A percentile compares a stretch with the other conserved stretches of the same genome.
Evolutionary conservation across 2,113 vertebrate species (phyloP).

Genomic region (Chiloscyllium plagiosum): DNA sequence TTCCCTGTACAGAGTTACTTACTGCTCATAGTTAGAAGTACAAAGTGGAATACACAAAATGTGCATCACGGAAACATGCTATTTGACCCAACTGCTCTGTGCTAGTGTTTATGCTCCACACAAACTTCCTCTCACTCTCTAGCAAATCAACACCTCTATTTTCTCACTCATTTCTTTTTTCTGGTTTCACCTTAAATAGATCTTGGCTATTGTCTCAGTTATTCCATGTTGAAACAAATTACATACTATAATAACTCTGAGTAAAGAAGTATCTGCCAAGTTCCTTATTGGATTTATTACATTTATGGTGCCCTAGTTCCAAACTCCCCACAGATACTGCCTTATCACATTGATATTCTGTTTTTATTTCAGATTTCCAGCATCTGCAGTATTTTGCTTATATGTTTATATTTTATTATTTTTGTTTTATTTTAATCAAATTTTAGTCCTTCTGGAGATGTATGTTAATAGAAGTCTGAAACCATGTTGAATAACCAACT

Average conservation of each 20-base stretch:
- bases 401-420: background rate
- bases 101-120: background rate
- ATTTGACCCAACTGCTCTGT: background rate
- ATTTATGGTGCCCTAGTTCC: background rate
- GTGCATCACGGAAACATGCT: background rate
- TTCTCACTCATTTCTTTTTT: background rate
- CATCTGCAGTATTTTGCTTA: background rate
- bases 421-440: background rate
- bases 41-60: background rate
- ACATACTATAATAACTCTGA: background rate
- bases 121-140: background rate
- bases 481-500: background rate
- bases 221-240: background rate
- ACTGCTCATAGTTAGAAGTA: background rate
- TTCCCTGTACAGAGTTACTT: background rate
- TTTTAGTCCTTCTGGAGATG: background rate
- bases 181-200: background rate
- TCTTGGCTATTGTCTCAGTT: background rate
- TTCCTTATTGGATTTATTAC: background rate
- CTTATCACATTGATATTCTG: background rate
- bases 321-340: background rate
- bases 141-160: background rate
- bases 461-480: background rate
- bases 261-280: background rate
- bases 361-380: background rate